These are phyloP conservation scores for Craseonycteris thonglongyai DNA, from an alignment of 2,113 vertebrate genomes.

Conservation along the genomic window DNA sequence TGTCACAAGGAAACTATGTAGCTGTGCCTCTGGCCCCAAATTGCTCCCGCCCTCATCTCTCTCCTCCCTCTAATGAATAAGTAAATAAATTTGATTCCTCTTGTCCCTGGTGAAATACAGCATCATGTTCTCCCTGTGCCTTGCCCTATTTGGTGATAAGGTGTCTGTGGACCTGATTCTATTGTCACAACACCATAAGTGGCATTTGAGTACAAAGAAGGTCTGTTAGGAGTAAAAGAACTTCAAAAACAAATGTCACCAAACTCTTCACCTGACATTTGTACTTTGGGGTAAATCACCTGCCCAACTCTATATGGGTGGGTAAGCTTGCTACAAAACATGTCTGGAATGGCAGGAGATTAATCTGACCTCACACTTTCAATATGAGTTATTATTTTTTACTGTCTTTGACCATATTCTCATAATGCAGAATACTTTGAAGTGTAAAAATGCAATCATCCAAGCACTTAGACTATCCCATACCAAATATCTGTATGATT, in stretches of 20 bases:
- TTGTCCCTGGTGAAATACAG: too few relatives aligned
- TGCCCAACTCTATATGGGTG: neutral
- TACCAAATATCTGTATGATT: neutral
- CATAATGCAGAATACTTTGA: neutral
- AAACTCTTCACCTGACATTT: neutral
- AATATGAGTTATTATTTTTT: neutral
- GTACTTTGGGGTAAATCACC: neutral
- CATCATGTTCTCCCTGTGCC: neutral
- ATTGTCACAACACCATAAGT: neutral
- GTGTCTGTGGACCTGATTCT: neutral
- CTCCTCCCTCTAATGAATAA: neutral
- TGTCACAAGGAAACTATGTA: neutral
- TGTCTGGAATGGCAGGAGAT: neutral
- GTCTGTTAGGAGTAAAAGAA: neutral
- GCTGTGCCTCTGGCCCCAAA: neutral
- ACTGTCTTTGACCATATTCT: neutral
- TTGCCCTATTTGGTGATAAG: neutral
- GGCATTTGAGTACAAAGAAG: neutral
- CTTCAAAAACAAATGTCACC: neutral
- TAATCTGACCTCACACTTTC: constrained; percentile 1
- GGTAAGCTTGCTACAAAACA: neutral
- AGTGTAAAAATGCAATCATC: neutral
- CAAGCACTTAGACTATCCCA: neutral
- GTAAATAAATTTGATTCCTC: neutral
- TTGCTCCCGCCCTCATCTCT: neutral